Conservation (phyloP, 2,797 vertebrate genomes). For the Allobates femoralis region DNA sequence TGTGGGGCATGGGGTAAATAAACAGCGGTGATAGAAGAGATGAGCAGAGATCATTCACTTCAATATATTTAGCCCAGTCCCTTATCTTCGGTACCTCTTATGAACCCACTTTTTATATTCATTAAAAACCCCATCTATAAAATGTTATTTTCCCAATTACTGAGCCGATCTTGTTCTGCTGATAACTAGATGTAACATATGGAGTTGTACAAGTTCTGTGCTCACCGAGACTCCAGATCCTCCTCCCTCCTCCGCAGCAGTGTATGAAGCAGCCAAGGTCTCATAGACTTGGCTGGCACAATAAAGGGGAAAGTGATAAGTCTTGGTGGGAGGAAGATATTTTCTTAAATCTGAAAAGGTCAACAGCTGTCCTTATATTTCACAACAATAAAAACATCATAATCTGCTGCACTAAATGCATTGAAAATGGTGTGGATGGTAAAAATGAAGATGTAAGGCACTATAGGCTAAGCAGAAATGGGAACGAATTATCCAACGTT, state of each 20-base stretch:
- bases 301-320: constrained; percentile 49
- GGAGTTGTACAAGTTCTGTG: constrained; percentile 42
- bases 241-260: constrained; percentile 41
- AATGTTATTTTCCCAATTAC: neutral
- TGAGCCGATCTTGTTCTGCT: neutral
- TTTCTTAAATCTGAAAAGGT: constrained; percentile 48
- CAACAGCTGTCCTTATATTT: constrained; percentile 54
- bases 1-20: too few species aligned
- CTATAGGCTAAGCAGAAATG: neutral
- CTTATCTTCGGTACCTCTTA: too few species aligned
- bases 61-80: too few species aligned
- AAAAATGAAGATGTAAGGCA: neutral
- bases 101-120: neutral
- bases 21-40: too few species aligned
- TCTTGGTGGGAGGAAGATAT: constrained; percentile 46
- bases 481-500: neutral
- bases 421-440: neutral
- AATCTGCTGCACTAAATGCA: neutral
- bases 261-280: constrained; percentile 34
- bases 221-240: constrained; percentile 18
- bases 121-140: neutral
- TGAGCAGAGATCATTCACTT: too few species aligned
- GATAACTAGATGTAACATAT: constrained; percentile 49
- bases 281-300: constrained; percentile 55
- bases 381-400: constrained; percentile 24